Base-by-base conservation (phyloP, 2,797 vertebrate genomes). In the Hypotaenidia philippensis region DNA sequence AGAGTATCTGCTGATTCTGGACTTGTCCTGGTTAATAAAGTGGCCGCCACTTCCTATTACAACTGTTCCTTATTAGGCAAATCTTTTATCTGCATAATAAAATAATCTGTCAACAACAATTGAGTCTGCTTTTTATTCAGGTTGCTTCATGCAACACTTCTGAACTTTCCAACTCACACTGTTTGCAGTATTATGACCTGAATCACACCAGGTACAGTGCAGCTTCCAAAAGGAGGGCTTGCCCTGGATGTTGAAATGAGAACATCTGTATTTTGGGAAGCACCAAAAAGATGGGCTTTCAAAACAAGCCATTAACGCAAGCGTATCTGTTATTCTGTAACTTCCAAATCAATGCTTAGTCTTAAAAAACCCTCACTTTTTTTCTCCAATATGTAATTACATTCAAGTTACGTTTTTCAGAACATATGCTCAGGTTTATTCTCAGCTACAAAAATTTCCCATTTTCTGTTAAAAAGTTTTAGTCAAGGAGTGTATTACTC, bases 181-280 rank as follows among this genome's bases (percentile, higher is more conserved):
- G 26, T 31, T 68, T n/a, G 29, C 31, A 59, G 49, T 1, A 1
- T 1, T 36, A 27, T 70, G 61, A 32, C 32, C 34, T 32, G 32
- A 34, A 64, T 64, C 59, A 61, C 70, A 75, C 1, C 26, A 53
- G 20, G 31, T 9, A 29, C 40, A 10, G 18, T 8, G 31, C 40
- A 38, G 19, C 23, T 84, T 50, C 38, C 0, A 0, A 29, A 36
- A 52, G 14, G 16, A 53, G 8, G 0, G 0, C 16, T 45, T 18
- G 27, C 15, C 29, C 13, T 20, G 32, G 9, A 2, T 19, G 68
- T 74, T 23, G 45, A 59, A 38, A 49, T 25, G 5, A 68, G 69
- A 64, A 6, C 9, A 31, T 14, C 18, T 21, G 19, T 40, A 19
- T 11, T 66, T 61, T 61, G 20, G 44, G 27, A 45, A 63, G 16